phyloP scores from a whole-genome alignment of 1,140 invertebrate species.

The Bombus waltoni region DNA sequence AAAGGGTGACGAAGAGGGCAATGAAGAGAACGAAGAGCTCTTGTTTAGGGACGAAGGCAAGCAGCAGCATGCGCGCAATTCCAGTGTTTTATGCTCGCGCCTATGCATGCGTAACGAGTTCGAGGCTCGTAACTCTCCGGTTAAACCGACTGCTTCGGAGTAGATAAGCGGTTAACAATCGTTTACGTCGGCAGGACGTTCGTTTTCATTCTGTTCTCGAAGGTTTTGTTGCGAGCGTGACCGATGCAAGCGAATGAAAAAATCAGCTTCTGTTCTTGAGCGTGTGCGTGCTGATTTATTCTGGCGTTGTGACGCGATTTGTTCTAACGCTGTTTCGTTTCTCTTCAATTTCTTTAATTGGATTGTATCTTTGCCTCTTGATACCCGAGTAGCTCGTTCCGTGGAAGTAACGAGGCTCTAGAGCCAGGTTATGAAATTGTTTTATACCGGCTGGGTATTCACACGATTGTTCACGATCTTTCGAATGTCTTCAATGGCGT shows the following conservation, averaged over 20 bases:
- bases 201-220: constrained; percentile 11
- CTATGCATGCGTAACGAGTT: constrained; percentile 76
- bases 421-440: too few relatives aligned
- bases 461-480: too few relatives aligned
- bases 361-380: too few relatives aligned
- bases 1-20: too few relatives aligned
- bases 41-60: not conserved
- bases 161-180: constrained; percentile 65
- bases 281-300: too few relatives aligned
- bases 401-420: too few relatives aligned
- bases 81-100: constrained; percentile 62
- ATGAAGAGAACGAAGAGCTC: constrained; percentile 23
- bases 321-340: not conserved
- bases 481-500: too few relatives aligned
- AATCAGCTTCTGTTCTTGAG: not conserved
- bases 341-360: too few relatives aligned
- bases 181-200: constrained; percentile 29
- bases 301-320: too few relatives aligned
- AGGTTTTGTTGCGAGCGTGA: not conserved
- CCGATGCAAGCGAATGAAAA: not conserved
- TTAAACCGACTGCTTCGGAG: constrained; percentile 45
- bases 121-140: constrained; percentile 65
- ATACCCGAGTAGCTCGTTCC: too few relatives aligned
- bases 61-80: constrained; percentile 44
- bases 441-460: too few relatives aligned